Evolutionary conservation across 2,888 invertebrate genomes (phyloP).

Genomic region (Merodon equestris): DNA sequence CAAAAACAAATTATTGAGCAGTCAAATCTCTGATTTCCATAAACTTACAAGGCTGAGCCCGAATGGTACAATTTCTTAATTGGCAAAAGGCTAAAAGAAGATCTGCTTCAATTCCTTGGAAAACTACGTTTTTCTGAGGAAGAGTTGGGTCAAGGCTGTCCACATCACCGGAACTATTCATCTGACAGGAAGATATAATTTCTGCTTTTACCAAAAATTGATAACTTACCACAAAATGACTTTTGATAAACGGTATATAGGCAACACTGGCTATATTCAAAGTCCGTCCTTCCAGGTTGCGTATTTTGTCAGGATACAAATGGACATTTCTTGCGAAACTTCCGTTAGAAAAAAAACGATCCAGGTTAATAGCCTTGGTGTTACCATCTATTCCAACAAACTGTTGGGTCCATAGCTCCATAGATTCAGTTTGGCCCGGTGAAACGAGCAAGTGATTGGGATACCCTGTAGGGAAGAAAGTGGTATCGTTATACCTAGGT

Average conservation of each 20-base stretch:
- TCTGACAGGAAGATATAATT: neutral
- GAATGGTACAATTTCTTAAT: conserved; percentile 74
- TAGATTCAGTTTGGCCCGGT: conserved; percentile 69
- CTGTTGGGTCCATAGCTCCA: conserved; percentile 78
- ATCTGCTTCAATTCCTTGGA: conserved; percentile 74
- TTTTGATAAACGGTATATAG: conserved; percentile 77
- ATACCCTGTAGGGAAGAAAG: conserved; percentile 73
- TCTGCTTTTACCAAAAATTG: too few relatives aligned
- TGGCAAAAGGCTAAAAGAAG: conserved; percentile 74
- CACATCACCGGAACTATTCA: conserved; percentile 69
- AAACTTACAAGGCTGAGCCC: conserved; percentile 74
- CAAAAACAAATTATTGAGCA: too few relatives aligned
- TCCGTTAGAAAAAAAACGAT: conserved; percentile 75
- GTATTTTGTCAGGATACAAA: conserved; percentile 78
- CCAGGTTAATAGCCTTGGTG: conserved; percentile 75
- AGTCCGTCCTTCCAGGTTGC: conserved; percentile 74
- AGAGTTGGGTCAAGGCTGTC: conserved; percentile 72
- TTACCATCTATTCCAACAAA: conserved; percentile 75
- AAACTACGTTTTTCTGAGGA: conserved; percentile 72
- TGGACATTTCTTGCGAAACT: conserved; percentile 74
- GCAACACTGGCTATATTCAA: conserved; percentile 76
- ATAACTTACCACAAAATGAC: conserved; percentile 76
- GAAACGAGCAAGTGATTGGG: too few relatives aligned
- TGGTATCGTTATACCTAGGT: too few relatives aligned
- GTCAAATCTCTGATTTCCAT: too few relatives aligned